Conservation (phyloP, 2,888 invertebrate genomes). For the Pachydiplax longipennis region DNA sequence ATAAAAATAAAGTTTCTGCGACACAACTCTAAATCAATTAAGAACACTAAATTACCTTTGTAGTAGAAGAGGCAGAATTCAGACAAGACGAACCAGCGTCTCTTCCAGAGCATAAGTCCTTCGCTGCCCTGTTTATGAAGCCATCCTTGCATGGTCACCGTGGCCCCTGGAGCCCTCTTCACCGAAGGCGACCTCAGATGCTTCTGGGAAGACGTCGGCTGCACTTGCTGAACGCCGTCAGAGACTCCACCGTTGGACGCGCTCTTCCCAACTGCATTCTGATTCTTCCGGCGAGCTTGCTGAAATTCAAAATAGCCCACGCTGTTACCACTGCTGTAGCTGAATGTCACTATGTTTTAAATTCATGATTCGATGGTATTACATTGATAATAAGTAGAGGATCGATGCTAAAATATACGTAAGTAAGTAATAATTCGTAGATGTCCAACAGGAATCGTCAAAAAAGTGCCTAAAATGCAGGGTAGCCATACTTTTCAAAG, state of each 20-base stretch:
- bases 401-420: too few relatives aligned
- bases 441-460: too few relatives aligned
- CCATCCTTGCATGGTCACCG: constrained; percentile 88
- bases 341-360: too few relatives aligned
- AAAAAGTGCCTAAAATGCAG: too few relatives aligned
- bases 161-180: constrained; percentile 82
- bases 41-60: too few relatives aligned
- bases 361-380: too few relatives aligned
- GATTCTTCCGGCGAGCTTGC: constrained; percentile 33
- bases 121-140: constrained; percentile 92
- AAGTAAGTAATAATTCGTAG: too few relatives aligned
- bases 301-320: not conserved
- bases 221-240: constrained; percentile 57
- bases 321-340: too few relatives aligned
- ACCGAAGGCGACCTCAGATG: constrained; percentile 79
- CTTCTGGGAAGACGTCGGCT: constrained; percentile 61
- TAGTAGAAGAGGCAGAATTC: constrained; percentile 95
- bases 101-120: constrained; percentile 92
- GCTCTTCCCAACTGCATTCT: constrained; percentile 6
- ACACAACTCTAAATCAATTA: too few relatives aligned
- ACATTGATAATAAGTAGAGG: too few relatives aligned
- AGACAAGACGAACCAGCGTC: constrained; percentile 92
- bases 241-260: constrained; percentile 56
- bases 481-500: too few relatives aligned
- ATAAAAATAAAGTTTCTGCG: too few relatives aligned